These are phyloP conservation scores for Heteractis magnifica DNA, from an alignment of 92 coral and sea anemone species.

Conservation along the genomic window DNA sequence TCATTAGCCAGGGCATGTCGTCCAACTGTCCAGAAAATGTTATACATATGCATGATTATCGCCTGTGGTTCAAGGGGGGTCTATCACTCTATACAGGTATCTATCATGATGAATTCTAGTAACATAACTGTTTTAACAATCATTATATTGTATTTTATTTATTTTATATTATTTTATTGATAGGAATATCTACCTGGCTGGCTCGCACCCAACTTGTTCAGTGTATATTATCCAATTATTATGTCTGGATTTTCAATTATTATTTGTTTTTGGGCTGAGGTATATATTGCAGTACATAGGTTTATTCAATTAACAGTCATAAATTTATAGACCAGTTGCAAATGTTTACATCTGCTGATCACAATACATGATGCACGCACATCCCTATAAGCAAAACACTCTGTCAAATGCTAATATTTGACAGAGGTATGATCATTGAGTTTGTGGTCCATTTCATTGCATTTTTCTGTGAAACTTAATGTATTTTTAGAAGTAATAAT, in stretches of 20 bases:
- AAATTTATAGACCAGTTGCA: no score
- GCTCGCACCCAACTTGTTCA: conserved; percentile 79
- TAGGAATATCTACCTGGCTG: conserved; percentile 79
- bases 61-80: conserved; percentile 97
- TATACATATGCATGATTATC: conserved; percentile 83
- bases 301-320: neutral
- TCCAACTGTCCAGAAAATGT: conserved; percentile 88
- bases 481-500: no score
- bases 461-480: no score
- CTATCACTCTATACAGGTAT: conserved; percentile 88
- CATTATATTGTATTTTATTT: neutral
- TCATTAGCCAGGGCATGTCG: conserved; percentile 85
- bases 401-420: no score
- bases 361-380: no score
- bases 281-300: conserved; percentile 19
- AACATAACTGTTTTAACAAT: neutral
- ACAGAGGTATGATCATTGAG: no score
- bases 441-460: no score
- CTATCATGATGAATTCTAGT: no score
- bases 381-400: no score
- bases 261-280: conserved; percentile 99
- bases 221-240: conserved; percentile 88
- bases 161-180: neutral
- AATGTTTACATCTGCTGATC: no score
- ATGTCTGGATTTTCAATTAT: conserved; percentile 93